Evolutionary conservation across 1,140 invertebrate genomes (phyloP).

Genomic region (Drosophila tropicalis): DNA sequence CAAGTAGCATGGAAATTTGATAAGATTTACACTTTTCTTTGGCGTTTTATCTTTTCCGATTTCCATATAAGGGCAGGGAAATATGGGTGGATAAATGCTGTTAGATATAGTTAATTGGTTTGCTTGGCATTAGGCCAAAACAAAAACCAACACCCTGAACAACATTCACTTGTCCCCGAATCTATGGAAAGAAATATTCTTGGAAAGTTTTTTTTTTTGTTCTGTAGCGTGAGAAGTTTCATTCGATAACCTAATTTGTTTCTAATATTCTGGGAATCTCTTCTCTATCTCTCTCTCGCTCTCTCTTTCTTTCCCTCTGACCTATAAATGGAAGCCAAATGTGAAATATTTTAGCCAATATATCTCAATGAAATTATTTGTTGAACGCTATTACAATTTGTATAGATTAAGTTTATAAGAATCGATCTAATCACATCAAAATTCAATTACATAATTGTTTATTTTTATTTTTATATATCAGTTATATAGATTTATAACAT

Average conservation of each 20-base stretch:
- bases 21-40: conserved; percentile 4
- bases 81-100: conserved; percentile 25
- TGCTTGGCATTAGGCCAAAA: background rate
- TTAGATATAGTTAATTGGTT: background rate
- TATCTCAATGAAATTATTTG: too few species aligned
- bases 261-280: too few species aligned
- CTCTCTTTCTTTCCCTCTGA: too few species aligned
- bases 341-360: too few species aligned
- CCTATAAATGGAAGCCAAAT: too few species aligned
- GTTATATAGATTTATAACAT: background rate
- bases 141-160: conserved; percentile 1
- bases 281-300: too few species aligned
- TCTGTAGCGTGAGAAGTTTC: background rate
- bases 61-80: conserved; percentile 41
- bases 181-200: conserved; percentile 1
- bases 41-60: conserved; percentile 19
- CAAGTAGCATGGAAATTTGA: conserved; percentile 11
- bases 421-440: background rate
- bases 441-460: background rate
- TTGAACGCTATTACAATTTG: too few species aligned
- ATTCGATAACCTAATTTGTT: background rate
- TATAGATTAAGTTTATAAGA: too few species aligned
- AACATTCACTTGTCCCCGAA: background rate
- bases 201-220: background rate
- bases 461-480: background rate